Percentiles rank a stretch among this genome's conserved stretches.
phyloP scores from a whole-genome alignment of 30 jellyfish, hydroid and myxozoan species.

The Aurelia aurita complex sp. Pacific region DNA sequence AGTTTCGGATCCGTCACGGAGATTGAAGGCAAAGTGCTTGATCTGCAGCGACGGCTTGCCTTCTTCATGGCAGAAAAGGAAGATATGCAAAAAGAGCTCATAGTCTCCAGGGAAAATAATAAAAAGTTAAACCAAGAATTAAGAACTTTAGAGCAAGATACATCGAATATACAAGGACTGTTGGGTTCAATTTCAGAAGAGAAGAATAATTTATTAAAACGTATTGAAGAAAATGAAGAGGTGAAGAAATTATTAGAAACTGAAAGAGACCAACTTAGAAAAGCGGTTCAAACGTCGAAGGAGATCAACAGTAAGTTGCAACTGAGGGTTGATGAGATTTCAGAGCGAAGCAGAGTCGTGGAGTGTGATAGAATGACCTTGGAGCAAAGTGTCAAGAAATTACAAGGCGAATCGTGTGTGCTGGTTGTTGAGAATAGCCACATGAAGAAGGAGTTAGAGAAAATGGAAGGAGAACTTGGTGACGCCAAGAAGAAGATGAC shows the following conservation, averaged over 20 bases:
- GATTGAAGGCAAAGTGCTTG: conserved; percentile 93
- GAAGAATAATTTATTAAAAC: conserved; percentile 49
- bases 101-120: conserved; percentile 87
- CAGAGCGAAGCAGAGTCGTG: conserved; percentile 77
- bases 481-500: conserved; percentile 63
- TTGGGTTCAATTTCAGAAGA: conserved; percentile 76
- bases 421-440: conserved; percentile 88
- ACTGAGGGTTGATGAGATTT: conserved; percentile 71
- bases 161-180: conserved; percentile 86
- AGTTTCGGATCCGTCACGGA: conserved; percentile 94
- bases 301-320: conserved; percentile 71
- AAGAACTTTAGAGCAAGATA: conserved; percentile 88
- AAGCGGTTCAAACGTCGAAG: conserved; percentile 78
- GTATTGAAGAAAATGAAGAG: conserved; percentile 66
- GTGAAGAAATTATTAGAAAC: conserved; percentile 59
- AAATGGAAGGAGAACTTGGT: conserved; percentile 71
- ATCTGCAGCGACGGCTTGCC: conserved; percentile 94
- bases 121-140: conserved; percentile 77
- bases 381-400: conserved; percentile 69
- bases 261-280: conserved; percentile 83
- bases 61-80: conserved; percentile 99
- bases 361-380: conserved; percentile 82
- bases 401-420: conserved; percentile 88
- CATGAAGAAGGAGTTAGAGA: conserved; percentile 70
- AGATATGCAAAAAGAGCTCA: conserved; percentile 95